These are phyloP conservation scores for Acleris cristana DNA, from an alignment of 2,888 invertebrate genomes.

Conservation along the genomic window DNA sequence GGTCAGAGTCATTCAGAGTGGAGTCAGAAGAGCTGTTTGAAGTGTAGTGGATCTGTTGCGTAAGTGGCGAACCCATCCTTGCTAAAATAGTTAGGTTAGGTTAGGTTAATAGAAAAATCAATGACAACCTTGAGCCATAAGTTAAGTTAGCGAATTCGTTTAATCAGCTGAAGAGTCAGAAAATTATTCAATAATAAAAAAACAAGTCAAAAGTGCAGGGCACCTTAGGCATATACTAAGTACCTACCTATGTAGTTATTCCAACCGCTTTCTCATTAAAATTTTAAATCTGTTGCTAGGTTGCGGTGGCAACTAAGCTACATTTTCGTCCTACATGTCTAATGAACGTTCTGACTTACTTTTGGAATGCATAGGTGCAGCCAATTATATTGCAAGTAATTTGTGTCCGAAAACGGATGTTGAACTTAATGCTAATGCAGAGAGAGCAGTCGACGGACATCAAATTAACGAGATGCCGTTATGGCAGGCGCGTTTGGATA, in stretches of 20 bases:
- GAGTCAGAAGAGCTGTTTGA: no score
- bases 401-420: constrained; percentile 36
- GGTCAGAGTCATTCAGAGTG: no score
- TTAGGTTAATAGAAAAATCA: no score
- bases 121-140: no score
- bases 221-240: not conserved
- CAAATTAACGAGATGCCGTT: constrained; percentile 58
- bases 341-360: constrained; percentile 21
- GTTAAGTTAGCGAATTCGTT: not conserved
- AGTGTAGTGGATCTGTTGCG: no score
- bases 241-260: not conserved
- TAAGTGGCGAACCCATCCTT: no score
- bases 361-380: constrained; percentile 40
- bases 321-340: constrained; percentile 3
- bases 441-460: constrained; percentile 51
- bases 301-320: constrained; percentile 12
- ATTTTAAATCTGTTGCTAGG: not conserved
- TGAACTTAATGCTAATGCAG: constrained; percentile 37
- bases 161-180: not conserved
- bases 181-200: not conserved
- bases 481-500: constrained; percentile 25
- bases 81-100: no score
- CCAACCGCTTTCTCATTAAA: no score
- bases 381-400: constrained; percentile 41
- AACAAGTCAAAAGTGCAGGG: not conserved